Conservation (phyloP, 2,113 vertebrate genomes). For the Xenotilapia leptura region DNA sequence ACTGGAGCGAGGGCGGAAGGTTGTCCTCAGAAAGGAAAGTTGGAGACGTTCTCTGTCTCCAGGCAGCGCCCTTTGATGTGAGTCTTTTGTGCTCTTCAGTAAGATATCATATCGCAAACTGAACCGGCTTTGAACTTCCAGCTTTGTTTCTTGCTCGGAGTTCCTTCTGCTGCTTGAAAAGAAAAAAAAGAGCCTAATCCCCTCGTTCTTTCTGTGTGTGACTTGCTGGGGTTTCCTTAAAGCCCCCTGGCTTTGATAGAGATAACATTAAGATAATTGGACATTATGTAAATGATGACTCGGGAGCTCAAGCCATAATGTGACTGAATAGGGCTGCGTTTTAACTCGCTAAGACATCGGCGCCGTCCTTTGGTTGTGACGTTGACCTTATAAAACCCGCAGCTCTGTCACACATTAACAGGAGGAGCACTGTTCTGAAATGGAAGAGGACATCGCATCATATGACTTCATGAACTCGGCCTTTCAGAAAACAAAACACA, state of each 20-base stretch:
- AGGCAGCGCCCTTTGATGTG: constrained; percentile 43
- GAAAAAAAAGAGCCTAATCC: neutral
- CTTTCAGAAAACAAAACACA: neutral
- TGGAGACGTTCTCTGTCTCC: constrained; percentile 2
- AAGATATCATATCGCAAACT: constrained; percentile 48
- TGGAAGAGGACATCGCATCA: neutral
- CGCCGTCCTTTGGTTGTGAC: neutral
- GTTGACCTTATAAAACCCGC: neutral
- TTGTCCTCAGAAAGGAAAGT: neutral
- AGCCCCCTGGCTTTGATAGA: constrained; percentile 37
- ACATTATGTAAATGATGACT: constrained; percentile 59
- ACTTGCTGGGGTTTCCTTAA: constrained; percentile 45
- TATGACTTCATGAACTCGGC: neutral
- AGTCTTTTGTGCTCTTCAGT: constrained; percentile 44
- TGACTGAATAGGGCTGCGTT: neutral
- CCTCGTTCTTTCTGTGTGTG: neutral
- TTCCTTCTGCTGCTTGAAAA: neutral
- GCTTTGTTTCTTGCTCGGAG: constrained; percentile 49
- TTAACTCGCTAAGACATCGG: constrained; percentile 12
- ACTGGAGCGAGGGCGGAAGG: neutral
- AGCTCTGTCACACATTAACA: neutral
- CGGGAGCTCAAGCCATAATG: constrained; percentile 15
- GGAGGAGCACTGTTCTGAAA: neutral
- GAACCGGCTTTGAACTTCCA: constrained; percentile 43
- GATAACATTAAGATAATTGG: constrained; percentile 59